Evolutionary conservation across 2,888 invertebrate genomes (phyloP), one percentile per base, ranked within the genome.

Genomic region (Pristionchus arcanus): DNA sequence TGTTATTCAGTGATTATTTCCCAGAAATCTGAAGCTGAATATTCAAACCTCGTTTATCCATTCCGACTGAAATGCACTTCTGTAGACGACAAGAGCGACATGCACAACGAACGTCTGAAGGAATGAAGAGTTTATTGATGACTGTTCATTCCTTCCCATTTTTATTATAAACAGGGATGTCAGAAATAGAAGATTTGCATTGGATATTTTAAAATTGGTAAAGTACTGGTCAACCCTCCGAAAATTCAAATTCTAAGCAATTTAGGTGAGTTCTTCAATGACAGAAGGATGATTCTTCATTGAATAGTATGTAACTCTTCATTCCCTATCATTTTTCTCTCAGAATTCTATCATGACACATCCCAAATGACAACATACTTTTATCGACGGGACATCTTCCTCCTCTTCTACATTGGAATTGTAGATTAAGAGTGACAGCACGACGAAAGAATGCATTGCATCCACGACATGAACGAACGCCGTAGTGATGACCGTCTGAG

Each of bases 41-140:
- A 49, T 11, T 49, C 59, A 53, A 1, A 90, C 92, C 93, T 84
- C 91, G 91, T 87, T 91, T 90, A 63, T 94, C 94, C 94, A 94
- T 94, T 42, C 94, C 94, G 28, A 93, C 92, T 25, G 91, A 68
- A 81, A 91, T 91, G 89, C 94, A 94, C 89, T 94, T 93, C 74
- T 91, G 90, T 87, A 93, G 86, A 5, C 94, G 92, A 90, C 94
- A 94, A 25, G 94, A 93, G 19, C 94, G 91, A 90, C 94, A 94
- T 2, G 94, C 94, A 91, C 94, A 94, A 28, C 94, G 92, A n/a
- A 94, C 94, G 88, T 94, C 94, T 94, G 90, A 90, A 92, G 85
- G 13, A 11, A 71, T 15, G n/a, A 59, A 53, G 9, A 16, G 13
- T n/a, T 55, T 55, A 4, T 5, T 84, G n/a, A 66, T 31, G 13